Percentiles rank a stretch among this genome's conserved stretches.
phyloP scores from a whole-genome alignment of 2,797 vertebrate species.

The Danio choprae region DNA sequence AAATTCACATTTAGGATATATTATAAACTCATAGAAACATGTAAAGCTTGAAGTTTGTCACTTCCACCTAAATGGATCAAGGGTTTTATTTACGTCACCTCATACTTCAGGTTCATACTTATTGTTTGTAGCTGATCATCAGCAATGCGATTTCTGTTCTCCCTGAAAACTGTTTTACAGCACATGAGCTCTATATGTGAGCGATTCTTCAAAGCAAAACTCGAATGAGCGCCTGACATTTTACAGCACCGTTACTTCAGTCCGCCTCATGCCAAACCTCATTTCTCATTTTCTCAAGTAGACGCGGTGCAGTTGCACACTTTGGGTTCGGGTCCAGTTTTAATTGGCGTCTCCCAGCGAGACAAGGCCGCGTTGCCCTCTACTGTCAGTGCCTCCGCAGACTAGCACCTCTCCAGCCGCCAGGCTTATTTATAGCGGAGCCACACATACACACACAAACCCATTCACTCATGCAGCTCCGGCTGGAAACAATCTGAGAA shows the following conservation, averaged over 20 bases:
- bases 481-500: slow-evolving; percentile 56
- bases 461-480: slow-evolving; percentile 38
- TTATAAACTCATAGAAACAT: no score
- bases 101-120: not conserved
- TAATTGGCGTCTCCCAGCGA: slow-evolving; percentile 68
- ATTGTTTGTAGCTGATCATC: not conserved
- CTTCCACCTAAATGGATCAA: no score
- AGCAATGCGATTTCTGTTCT: not conserved
- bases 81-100: no score
- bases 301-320: slow-evolving; percentile 39
- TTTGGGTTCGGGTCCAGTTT: slow-evolving; percentile 65
- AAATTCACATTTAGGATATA: no score
- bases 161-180: not conserved
- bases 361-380: slow-evolving; percentile 79
- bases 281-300: slow-evolving; percentile 55
- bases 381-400: slow-evolving; percentile 75
- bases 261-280: slow-evolving; percentile 23
- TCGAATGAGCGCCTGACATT: not conserved
- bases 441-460: slow-evolving; percentile 46
- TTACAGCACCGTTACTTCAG: slow-evolving; percentile 1
- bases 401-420: slow-evolving; percentile 74
- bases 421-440: slow-evolving; percentile 78
- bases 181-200: not conserved
- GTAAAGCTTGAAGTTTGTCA: no score
- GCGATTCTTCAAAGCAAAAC: not conserved